Conservation (phyloP, 2,888 invertebrate genomes). For the Mesorhabditis spiculigera region DNA sequence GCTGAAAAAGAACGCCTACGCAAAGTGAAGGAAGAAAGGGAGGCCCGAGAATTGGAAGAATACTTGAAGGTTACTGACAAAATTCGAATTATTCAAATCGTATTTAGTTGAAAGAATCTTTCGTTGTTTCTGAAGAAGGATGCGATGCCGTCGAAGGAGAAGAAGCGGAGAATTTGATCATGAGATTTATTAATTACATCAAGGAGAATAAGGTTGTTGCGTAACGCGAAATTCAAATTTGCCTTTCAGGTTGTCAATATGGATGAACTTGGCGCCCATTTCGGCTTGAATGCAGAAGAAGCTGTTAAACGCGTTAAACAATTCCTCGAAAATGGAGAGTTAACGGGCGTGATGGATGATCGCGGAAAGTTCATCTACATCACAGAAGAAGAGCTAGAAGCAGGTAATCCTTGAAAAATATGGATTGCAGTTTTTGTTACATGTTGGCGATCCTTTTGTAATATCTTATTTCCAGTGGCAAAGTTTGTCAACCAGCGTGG, state of each 20-base stretch:
- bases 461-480: constrained; percentile 68
- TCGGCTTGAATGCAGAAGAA: constrained; percentile 58
- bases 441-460: neutral
- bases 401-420: constrained; percentile 56
- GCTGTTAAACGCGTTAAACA: constrained; percentile 73
- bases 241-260: constrained; percentile 52
- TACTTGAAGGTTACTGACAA: constrained; percentile 41
- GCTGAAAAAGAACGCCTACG: constrained; percentile 37
- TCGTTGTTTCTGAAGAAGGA: constrained; percentile 55
- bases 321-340: constrained; percentile 75
- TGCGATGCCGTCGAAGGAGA: constrained; percentile 51
- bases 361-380: constrained; percentile 98
- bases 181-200: constrained; percentile 50
- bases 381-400: constrained; percentile 80
- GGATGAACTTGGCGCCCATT: constrained; percentile 55
- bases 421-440: neutral
- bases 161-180: constrained; percentile 49
- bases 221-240: neutral
- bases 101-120: constrained; percentile 52
- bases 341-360: constrained; percentile 96
- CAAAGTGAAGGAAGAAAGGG: constrained; percentile 51
- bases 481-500: constrained; percentile 91
- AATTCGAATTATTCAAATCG: constrained; percentile 4
- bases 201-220: constrained; percentile 46
- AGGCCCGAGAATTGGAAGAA: constrained; percentile 53